Conservation (phyloP, 2,797 vertebrate species). For the Neosilurus hyrtlii region DNA sequence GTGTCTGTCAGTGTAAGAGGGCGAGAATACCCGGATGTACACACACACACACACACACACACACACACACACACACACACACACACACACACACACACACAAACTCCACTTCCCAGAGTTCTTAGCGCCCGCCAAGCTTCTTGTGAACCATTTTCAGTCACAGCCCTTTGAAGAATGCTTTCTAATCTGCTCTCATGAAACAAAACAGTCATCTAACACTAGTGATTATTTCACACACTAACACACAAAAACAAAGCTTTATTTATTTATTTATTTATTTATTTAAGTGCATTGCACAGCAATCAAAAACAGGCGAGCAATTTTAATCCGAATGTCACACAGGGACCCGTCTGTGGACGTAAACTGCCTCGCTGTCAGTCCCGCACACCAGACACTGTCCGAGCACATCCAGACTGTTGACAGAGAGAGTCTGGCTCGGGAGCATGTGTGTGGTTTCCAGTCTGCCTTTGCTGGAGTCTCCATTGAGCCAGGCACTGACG, state of each 20-base stretch:
- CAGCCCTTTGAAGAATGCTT: neutral
- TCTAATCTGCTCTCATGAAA: no score
- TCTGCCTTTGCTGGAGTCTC: constrained; percentile 85
- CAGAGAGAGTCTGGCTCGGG: constrained; percentile 87
- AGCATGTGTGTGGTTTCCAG: constrained; percentile 94
- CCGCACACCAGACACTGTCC: constrained; percentile 92
- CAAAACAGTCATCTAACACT: neutral
- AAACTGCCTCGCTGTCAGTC: constrained; percentile 93
- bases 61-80: no score
- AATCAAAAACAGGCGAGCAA: neutral
- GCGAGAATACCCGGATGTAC: constrained; percentile 49
- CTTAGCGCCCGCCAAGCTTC: neutral
- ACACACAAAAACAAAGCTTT: neutral
- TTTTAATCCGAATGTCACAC: constrained; percentile 55
- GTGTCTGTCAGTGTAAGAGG: constrained; percentile 50
- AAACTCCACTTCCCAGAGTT: constrained; percentile 10
- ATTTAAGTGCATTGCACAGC: neutral
- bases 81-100: no score
- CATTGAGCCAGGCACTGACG: constrained; percentile 85
- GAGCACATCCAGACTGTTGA: constrained; percentile 92
- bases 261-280: neutral
- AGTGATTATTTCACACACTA: neutral
- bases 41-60: neutral
- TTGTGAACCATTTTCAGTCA: neutral
- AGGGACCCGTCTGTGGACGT: constrained; percentile 82